phyloP scores from a whole-genome alignment of 1,140 invertebrate genomes.

The Drosophila micromelanica region DNA sequence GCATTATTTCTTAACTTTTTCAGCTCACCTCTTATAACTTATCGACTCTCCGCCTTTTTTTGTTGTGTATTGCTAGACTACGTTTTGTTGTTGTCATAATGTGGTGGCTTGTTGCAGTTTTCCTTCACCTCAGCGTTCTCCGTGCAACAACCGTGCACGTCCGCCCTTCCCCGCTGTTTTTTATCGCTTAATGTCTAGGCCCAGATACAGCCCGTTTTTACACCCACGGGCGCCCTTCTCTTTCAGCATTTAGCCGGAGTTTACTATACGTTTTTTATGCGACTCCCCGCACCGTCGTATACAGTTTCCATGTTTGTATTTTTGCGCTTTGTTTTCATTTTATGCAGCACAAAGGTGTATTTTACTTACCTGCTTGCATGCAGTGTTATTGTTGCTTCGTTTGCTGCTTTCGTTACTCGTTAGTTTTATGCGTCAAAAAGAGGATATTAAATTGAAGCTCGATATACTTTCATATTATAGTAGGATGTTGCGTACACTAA shows the following conservation, averaged over 20 bases:
- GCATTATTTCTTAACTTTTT: background rate
- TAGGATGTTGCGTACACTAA: background rate
- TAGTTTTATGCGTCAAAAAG: slow-evolving; percentile 56
- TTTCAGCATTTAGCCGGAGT: slow-evolving; percentile 18
- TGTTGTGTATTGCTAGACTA: slow-evolving; percentile 49
- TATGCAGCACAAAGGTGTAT: slow-evolving; percentile 63
- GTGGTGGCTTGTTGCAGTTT: slow-evolving; percentile 66
- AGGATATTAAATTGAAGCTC: slow-evolving; percentile 73
- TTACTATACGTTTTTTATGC: slow-evolving; percentile 27
- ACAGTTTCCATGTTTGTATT: slow-evolving; percentile 37
- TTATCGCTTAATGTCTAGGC: slow-evolving; percentile 63
- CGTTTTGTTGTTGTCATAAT: slow-evolving; percentile 78
- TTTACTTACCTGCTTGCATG: slow-evolving; percentile 61
- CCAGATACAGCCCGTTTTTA: slow-evolving; percentile 11
- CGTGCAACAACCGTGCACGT: slow-evolving; percentile 10
- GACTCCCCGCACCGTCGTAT: slow-evolving; percentile 8
- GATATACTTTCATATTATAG: slow-evolving; percentile 54
- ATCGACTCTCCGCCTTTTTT: slow-evolving; percentile 8
- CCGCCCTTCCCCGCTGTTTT: slow-evolving; percentile 40
- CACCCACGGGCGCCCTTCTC: background rate
- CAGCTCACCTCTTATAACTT: slow-evolving; percentile 5
- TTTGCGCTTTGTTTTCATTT: slow-evolving; percentile 43
- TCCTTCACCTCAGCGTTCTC: slow-evolving; percentile 17
- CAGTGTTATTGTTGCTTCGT: slow-evolving; percentile 49
- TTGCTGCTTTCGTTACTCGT: slow-evolving; percentile 27